Percentiles rank a stretch among this genome's conserved stretches.
phyloP scores from a whole-genome alignment of 1,140 invertebrate species.

The Euura lappo region DNA sequence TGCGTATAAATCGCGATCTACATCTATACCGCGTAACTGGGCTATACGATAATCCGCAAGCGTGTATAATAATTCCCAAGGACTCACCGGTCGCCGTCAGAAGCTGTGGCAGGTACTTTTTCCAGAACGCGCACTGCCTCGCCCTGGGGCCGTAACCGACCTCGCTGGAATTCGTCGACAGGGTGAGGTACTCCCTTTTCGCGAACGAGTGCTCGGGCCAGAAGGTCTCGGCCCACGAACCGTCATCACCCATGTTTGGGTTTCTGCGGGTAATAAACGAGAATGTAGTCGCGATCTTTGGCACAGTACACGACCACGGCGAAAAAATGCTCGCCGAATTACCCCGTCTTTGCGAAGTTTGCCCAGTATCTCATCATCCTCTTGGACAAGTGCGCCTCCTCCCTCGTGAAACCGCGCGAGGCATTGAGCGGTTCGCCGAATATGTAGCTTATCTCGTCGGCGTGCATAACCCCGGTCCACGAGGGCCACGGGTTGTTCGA shows the following conservation, averaged over 20 bases:
- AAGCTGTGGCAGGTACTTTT: conserved; percentile 90
- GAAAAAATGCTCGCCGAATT: conserved; percentile 32
- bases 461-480: conserved; percentile 97
- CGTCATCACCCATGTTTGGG: conserved; percentile 70
- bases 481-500: conserved; percentile 87
- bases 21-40: too few relatives aligned
- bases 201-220: conserved; percentile 88
- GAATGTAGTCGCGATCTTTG: too few relatives aligned
- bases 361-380: conserved; percentile 95
- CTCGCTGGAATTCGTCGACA: conserved; percentile 80
- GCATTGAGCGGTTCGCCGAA: conserved; percentile 92
- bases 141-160: conserved; percentile 84
- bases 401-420: conserved; percentile 75
- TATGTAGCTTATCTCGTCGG: conserved; percentile 93
- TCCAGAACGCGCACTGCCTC: conserved; percentile 96
- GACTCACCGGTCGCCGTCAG: conserved; percentile 75
- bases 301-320: neutral
- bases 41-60: too few relatives aligned
- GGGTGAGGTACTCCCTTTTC: conserved; percentile 84
- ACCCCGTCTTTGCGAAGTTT: conserved; percentile 95
- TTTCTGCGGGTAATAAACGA: conserved; percentile 55
- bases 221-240: conserved; percentile 70
- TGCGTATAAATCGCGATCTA: too few relatives aligned
- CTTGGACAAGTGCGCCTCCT: conserved; percentile 82
- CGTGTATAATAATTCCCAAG: too few relatives aligned